Evolutionary conservation across 2,888 invertebrate species (phyloP).

Genomic region (Phyto melanocephala): DNA sequence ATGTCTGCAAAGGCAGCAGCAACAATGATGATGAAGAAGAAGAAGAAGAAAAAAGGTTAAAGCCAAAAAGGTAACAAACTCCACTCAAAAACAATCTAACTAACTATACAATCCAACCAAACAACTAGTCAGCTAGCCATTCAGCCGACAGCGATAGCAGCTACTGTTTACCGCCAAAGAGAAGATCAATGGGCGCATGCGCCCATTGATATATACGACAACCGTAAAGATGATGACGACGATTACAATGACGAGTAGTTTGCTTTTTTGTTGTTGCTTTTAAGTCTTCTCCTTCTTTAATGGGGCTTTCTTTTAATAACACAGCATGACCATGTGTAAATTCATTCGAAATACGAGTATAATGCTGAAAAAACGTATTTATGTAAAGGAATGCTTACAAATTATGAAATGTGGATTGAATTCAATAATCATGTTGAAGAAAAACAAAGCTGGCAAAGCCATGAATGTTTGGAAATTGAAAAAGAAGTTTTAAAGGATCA

Average conservation of each 20-base stretch:
- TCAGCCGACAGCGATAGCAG: slow-evolving; percentile 65
- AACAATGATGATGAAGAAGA: slow-evolving; percentile 19
- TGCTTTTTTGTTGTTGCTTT: slow-evolving; percentile 31
- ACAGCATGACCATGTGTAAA: slow-evolving; percentile 59
- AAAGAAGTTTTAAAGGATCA: no score
- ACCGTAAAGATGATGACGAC: slow-evolving; percentile 65
- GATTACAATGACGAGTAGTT: slow-evolving; percentile 64
- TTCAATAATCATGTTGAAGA: neutral
- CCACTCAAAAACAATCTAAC: slow-evolving; percentile 25
- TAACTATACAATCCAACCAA: slow-evolving; percentile 37
- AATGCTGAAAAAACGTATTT: neutral
- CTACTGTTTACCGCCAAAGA: slow-evolving; percentile 66
- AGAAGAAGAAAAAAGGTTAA: slow-evolving; percentile 45
- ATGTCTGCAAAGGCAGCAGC: slow-evolving; percentile 52
- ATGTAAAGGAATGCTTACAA: slow-evolving; percentile 39
- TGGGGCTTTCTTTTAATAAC: slow-evolving; percentile 62
- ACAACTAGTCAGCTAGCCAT: slow-evolving; percentile 53
- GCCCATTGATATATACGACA: slow-evolving; percentile 66
- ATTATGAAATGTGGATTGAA: neutral
- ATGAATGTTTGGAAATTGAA: no score
- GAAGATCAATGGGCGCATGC: slow-evolving; percentile 65
- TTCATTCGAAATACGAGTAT: slow-evolving; percentile 51
- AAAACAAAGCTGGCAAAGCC: no score
- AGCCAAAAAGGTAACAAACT: slow-evolving; percentile 56
- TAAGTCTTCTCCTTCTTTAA: slow-evolving; percentile 28